Evolutionary conservation across 2,888 invertebrate genomes (phyloP), one percentile per base, ranked within the genome.

Genomic region (Anoncus sp.): DNA sequence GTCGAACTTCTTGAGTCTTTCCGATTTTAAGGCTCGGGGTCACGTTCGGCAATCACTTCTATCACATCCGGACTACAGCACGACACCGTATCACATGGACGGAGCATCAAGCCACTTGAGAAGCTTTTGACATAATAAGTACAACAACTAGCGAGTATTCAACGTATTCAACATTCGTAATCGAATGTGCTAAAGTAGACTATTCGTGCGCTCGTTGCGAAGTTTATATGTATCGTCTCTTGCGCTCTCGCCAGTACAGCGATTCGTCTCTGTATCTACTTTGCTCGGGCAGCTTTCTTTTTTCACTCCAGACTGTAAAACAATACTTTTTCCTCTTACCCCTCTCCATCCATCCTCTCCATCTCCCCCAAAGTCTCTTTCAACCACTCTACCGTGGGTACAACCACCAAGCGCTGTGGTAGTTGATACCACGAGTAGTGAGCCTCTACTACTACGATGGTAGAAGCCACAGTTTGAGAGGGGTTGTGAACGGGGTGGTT

Each of bases 351-450:
- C 40, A 38, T 12, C 18, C 24, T 12, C 53, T 20, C 31, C 27
- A 40, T 49, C 62, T 18, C 12, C 24, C 57, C 43, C 20, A 43
- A 45, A 43, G 14, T 20, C 55, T 40, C 18, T 76, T 59, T 31
- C 65, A 60, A 16, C 24, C 16, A 51, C 51, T 65, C 22, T 59
- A 57, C 31, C 12, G 10, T 14, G 40, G 70, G 66, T 43, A 43
- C 59, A 51, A 16, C 27, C 51, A 72, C 53, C 35, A 27, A 73
- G 51, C 45, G 40, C 45, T 59, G 35, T 38, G 66, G 75, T 18
- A 72, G 67, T 75, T 72, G 75, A 79, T 72, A 75, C 67, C 78
- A 51, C 75, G 75, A 67, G 71, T 67, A 59, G 77, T 49, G 67
- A 67, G 51, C 45, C 71, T 72, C 49, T 67, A 79, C 75, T 75